These are phyloP conservation scores for Plutomurus gul DNA, from an alignment of 1,140 invertebrate genomes.

Conservation along the genomic window DNA sequence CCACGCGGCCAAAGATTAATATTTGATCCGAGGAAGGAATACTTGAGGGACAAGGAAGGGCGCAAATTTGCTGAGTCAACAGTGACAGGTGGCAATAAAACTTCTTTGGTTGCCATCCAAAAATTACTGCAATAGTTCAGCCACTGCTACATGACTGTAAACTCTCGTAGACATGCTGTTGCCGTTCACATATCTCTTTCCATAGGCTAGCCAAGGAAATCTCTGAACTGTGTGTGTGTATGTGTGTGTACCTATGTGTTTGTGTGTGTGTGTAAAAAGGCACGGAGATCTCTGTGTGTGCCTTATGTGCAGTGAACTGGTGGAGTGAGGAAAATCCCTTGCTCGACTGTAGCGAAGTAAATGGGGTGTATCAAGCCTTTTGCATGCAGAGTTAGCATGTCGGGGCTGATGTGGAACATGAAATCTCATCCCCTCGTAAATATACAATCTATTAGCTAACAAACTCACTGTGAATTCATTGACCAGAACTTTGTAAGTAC, in stretches of 20 bases:
- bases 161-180: not conserved
- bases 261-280: no score
- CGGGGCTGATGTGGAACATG: not conserved
- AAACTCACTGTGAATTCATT: conserved; percentile 31
- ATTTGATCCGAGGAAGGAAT: conserved; percentile 28
- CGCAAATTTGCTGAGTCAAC: conserved; percentile 54
- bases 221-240: no score
- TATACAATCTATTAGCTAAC: conserved; percentile 35
- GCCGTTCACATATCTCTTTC: no score
- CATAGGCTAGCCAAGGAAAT: no score
- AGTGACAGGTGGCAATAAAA: conserved; percentile 54
- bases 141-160: not conserved
- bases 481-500: conserved; percentile 37
- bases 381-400: not conserved
- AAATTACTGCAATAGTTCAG: not conserved
- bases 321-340: not conserved
- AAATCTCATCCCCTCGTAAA: conserved; percentile 41
- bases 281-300: not conserved
- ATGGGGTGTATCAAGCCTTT: conserved; percentile 49
- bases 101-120: conserved; percentile 30
- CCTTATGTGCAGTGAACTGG: not conserved
- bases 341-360: conserved; percentile 10
- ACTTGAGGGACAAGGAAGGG: conserved; percentile 36
- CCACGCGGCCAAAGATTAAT: conserved; percentile 47
- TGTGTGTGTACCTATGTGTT: not conserved